A percentile compares a stretch with the other conserved stretches of the same genome.
These are phyloP conservation scores for Maniola jurtina DNA, from an alignment of 1,140 invertebrate genomes.

Conservation along the genomic window DNA sequence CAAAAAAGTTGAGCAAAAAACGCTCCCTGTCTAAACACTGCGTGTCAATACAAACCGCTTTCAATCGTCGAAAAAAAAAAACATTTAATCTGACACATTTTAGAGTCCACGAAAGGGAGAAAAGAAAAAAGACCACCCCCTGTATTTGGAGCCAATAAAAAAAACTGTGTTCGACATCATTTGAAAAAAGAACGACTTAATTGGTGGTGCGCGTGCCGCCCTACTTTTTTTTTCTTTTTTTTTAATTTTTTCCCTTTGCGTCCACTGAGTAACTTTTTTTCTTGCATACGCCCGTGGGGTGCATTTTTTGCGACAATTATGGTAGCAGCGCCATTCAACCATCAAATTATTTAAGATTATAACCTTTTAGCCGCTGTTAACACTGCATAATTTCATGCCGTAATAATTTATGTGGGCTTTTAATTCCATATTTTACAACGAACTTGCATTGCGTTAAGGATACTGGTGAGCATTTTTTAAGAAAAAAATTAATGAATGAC, in stretches of 20 bases:
- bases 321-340: conserved; percentile 39
- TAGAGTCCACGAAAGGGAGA: conserved; percentile 45
- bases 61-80: conserved; percentile 51
- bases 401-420: conserved; percentile 34
- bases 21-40: conserved; percentile 56
- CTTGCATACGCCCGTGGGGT: conserved; percentile 45
- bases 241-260: conserved; percentile 30
- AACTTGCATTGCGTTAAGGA: conserved; percentile 9
- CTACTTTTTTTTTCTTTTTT: conserved; percentile 62
- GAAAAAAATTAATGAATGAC: too few species aligned
- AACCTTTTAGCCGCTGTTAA: conserved; percentile 53
- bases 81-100: conserved; percentile 58
- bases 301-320: conserved; percentile 72
- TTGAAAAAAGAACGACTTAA: conserved; percentile 68
- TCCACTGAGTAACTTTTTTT: conserved; percentile 37
- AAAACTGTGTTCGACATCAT: conserved; percentile 52
- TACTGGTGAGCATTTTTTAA: conserved; percentile 10
- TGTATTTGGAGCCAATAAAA: conserved; percentile 62
- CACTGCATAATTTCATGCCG: conserved; percentile 42
- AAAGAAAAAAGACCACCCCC: conserved; percentile 64
- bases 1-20: conserved; percentile 47
- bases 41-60: conserved; percentile 59
- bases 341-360: conserved; percentile 66
- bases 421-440: conserved; percentile 22
- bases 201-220: conserved; percentile 69